A percentile compares a stretch with the other conserved stretches of the same genome.
Evolutionary conservation across 1,140 invertebrate genomes (phyloP).

Genomic region (Cephus cinctus): DNA sequence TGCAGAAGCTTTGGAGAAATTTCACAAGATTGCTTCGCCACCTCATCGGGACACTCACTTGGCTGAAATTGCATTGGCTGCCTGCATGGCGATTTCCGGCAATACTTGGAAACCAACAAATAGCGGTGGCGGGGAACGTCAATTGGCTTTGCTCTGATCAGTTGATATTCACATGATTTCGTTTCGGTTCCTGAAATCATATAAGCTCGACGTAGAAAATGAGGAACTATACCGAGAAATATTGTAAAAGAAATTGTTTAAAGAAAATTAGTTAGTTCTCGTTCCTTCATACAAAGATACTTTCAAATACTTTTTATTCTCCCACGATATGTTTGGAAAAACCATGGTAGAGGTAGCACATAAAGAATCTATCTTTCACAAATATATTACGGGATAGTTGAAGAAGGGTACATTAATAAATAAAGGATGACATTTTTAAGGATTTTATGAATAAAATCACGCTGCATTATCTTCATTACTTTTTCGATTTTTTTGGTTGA

Average conservation of each 20-base stretch:
- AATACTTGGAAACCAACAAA: constrained; percentile 28
- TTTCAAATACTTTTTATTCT: too few relatives aligned
- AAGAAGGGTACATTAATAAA: not conserved
- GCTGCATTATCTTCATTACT: too few relatives aligned
- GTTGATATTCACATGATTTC: not conserved
- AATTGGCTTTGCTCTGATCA: not conserved
- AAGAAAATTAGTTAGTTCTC: not conserved
- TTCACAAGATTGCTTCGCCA: constrained; percentile 54
- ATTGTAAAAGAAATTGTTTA: not conserved
- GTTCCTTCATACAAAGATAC: too few relatives aligned
- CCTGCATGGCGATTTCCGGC: constrained; percentile 57
- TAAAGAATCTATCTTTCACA: too few relatives aligned
- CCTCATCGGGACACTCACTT: constrained; percentile 63
- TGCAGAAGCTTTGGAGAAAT: constrained; percentile 44
- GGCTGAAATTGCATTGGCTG: constrained; percentile 62
- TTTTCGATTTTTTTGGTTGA: constrained; percentile 49
- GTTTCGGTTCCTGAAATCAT: too few relatives aligned
- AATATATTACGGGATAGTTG: not conserved
- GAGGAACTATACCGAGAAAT: not conserved
- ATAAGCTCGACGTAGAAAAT: not conserved
- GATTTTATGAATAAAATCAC: too few relatives aligned
- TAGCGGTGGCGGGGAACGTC: not conserved
- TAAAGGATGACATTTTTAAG: not conserved
- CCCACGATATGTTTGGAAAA: too few relatives aligned
- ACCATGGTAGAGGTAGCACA: too few relatives aligned